Base-by-base conservation (phyloP, 2,888 invertebrate genomes). In the Lithophane ornitopus region DNA sequence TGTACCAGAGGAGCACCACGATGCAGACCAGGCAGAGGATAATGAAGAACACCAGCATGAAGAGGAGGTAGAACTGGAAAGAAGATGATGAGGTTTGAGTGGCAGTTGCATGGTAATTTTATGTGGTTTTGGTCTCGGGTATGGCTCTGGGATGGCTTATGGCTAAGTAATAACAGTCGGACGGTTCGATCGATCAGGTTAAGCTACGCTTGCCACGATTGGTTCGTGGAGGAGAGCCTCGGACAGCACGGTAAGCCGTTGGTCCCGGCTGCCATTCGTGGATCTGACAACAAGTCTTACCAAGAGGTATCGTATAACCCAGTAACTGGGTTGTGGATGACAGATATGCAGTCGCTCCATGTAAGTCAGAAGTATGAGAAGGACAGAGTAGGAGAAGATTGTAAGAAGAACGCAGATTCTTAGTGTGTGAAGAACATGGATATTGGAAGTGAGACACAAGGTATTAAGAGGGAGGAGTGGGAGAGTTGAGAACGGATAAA, bases 11-110 rank as follows among this genome's bases (percentile, higher is more conserved):
- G 0, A 95, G 74, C 0, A 92, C 80, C 3, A 93, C 6, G 0
- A 92, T 83, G 77, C 94, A 94, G 14, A 92, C 80, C 8, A 95
- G 78, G 87, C 94, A 93, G 34, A 95, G 78, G 3, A 95, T 83
- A 11, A 94, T 80, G 87, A 94, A 93, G 90, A 94, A 94, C 0
- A 84, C 86, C 87, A 95, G 83, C 95, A 95, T 95, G 85, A 95
- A 95, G 44, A 94, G 87, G 14, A 95, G 92, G 78, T 95, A 95
- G 0, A 95, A 74, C 95, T 95, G 94, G 49, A 94, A 94, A 56
- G 44, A 63, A 56, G 28, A 49, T 41, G 6, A 12, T 44, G 11
- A 34, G 19, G 6, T 41, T 41, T 6, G 41, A 44, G 7, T 44
- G 12, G 7, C 19, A 12, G 63, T 1, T 19, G 11, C 11, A 19